Evolutionary conservation across 92 coral and sea anemone species (phyloP).

Genomic region (Micromussa lordhowensis): DNA sequence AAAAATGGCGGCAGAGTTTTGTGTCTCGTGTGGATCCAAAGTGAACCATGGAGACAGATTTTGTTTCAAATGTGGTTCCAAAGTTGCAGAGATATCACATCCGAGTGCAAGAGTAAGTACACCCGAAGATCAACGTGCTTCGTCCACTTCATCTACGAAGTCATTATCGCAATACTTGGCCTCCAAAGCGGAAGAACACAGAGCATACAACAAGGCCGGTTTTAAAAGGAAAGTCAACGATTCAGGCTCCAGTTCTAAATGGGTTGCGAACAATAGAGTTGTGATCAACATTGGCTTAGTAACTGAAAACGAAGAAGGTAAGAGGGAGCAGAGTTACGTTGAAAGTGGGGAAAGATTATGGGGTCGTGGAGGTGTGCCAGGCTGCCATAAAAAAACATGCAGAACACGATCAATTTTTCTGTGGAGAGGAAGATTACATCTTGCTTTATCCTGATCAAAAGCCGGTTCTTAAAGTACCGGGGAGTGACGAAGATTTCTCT

Average conservation of each 20-base stretch:
- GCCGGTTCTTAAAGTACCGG: constrained; percentile 48
- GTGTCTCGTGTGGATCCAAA: constrained; percentile 1
- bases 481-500: constrained; percentile 45
- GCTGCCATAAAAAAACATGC: constrained; percentile 50
- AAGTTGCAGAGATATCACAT: constrained; percentile 9
- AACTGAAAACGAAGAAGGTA: constrained; percentile 9
- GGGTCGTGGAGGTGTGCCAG: constrained; percentile 19
- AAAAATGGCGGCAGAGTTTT: constrained; percentile 25
- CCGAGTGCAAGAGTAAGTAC: constrained; percentile 10
- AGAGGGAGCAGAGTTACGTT: constrained; percentile 13
- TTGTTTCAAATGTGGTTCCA: constrained; percentile 52
- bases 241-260: constrained; percentile 7
- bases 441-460: constrained; percentile 66
- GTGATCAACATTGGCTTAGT: constrained; percentile 19
- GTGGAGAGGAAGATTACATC: constrained; percentile 35
- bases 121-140: background rate
- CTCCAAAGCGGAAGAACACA: constrained; percentile 36
- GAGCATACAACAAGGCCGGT: constrained; percentile 7
- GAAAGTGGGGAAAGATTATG: constrained; percentile 23
- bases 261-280: background rate
- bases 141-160: constrained; percentile 13
- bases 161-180: constrained; percentile 4
- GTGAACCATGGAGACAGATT: constrained; percentile 24
- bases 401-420: constrained; percentile 46
- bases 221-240: constrained; percentile 32